These are phyloP conservation scores for Trisateles emortualis DNA, from an alignment of 2,888 invertebrate genomes.

Conservation along the genomic window DNA sequence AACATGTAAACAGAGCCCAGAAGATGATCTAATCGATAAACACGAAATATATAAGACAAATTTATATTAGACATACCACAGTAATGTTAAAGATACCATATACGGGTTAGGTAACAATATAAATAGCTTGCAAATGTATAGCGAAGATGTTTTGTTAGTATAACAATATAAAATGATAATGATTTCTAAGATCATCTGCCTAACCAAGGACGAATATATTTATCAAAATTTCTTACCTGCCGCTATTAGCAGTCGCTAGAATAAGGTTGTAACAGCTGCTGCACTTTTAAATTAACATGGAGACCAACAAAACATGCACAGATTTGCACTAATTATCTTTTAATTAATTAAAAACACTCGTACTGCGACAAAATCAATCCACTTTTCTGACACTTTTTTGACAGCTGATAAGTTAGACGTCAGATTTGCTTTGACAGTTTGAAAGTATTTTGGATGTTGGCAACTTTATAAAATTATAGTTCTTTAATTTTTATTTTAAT, in stretches of 20 bases:
- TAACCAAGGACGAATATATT: conserved; percentile 57
- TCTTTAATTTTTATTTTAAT: too few relatives aligned
- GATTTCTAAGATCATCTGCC: conserved; percentile 43
- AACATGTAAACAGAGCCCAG: too few relatives aligned
- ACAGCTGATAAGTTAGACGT: conserved; percentile 39
- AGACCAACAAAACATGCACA: conserved; percentile 21
- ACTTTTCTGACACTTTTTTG: conserved; percentile 28
- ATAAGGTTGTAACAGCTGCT: conserved; percentile 22
- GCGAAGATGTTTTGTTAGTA: conserved; percentile 70
- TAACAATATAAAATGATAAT: conserved; percentile 67
- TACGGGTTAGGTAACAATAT: conserved; percentile 34
- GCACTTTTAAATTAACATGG: conserved; percentile 44
- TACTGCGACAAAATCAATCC: conserved; percentile 44
- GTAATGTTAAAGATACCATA: conserved; percentile 14
- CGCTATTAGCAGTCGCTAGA: conserved; percentile 31
- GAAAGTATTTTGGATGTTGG: background rate
- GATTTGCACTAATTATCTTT: conserved; percentile 18
- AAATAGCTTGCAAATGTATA: conserved; percentile 50
- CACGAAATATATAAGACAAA: background rate
- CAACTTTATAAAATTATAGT: too few relatives aligned
- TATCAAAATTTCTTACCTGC: conserved; percentile 53
- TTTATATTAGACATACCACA: conserved; percentile 17
- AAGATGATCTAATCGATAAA: too few relatives aligned
- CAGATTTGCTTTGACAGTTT: conserved; percentile 5
- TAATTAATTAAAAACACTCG: conserved; percentile 38